Percentiles rank a stretch among this genome's conserved stretches.
Evolutionary conservation across 2,888 invertebrate genomes (phyloP).

Genomic region (Noctua comes): DNA sequence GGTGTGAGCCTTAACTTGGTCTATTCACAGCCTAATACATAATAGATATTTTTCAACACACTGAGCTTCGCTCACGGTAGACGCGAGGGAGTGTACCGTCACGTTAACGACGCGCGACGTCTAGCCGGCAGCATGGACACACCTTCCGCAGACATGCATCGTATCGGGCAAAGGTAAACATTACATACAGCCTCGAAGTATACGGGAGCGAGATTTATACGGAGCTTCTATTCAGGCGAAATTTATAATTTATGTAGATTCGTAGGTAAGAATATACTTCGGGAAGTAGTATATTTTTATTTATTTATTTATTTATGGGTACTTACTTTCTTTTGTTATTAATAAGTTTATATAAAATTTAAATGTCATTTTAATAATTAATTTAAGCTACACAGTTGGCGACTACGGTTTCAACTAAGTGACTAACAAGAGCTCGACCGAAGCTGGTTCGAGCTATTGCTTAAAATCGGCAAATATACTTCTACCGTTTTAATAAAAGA

Average conservation of each 20-base stretch:
- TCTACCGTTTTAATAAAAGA: neutral
- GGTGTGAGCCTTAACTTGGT: neutral
- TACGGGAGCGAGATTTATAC: constrained; percentile 21
- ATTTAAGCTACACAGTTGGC: neutral
- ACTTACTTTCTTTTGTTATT: neutral
- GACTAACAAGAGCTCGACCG: neutral
- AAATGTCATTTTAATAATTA: neutral
- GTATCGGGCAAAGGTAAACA: constrained; percentile 34
- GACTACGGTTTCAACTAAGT: neutral
- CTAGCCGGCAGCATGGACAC: constrained; percentile 51
- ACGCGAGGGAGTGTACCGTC: constrained; percentile 40
- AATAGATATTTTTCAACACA: neutral
- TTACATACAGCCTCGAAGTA: constrained; percentile 9
- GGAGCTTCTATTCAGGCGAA: neutral
- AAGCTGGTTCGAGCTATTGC: neutral
- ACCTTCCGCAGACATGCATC: constrained; percentile 37
- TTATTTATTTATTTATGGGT: neutral
- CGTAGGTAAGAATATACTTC: neutral
- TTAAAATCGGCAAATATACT: neutral
- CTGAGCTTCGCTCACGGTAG: neutral
- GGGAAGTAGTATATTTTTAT: neutral
- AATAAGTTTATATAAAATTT: neutral
- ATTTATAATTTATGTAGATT: neutral
- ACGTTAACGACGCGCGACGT: constrained; percentile 45
- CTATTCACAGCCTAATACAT: neutral